Base-by-base conservation (phyloP, 2,113 vertebrate genomes). In the Melanotaenia duboulayi region DNA sequence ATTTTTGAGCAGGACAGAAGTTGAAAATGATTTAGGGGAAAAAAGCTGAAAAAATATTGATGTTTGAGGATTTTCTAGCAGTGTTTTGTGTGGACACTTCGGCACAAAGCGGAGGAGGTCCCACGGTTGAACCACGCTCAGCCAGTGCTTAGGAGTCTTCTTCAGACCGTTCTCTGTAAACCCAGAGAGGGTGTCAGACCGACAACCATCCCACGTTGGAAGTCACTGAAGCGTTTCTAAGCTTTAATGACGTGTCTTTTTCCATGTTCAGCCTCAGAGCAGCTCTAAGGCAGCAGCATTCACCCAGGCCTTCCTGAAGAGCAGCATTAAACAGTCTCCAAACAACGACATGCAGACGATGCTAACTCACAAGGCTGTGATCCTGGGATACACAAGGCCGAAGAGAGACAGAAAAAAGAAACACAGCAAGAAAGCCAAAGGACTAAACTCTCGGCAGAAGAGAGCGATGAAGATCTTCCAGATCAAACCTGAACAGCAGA, bases 291-390 rank as follows among this genome's bases (percentile, higher is more conserved):
- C 96, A 0, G 86, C 78, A 44, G 88, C 87, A 0, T 97, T 98
- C 64, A 94, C 96, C 0, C 83, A 74, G 2, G 87, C 94, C 0
- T 97, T 98, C 85, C 91, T 99, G 82, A 95, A 81, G 80, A 94
- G 78, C 0, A 95, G 94, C 28, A 28, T 95, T 32, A 92, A 89
- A 0, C 65, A 1, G 1, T 24, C 82, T 35, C 59, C 3, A 24
- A 3, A 48, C 52, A 0, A 49, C 42, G 4, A 86, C 42, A 0
- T 93, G 1, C 87, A 94, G 44, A 82, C 75, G 4, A 14, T 89
- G 50, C 28, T 99, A 19, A 78, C 69, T 0, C 92, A 87, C 62
- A 97, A 97, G 74, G 97, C 96, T 0, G 86, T 99, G 0, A 64
- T 97, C 1, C 91, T 99, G 9, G 87, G 94, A 42, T 95, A 94